Evolutionary conservation across 64 coral and sea anemone genomes (phyloP), one percentile per base, ranked within the genome.

Genomic region (Porites australiensis): DNA sequence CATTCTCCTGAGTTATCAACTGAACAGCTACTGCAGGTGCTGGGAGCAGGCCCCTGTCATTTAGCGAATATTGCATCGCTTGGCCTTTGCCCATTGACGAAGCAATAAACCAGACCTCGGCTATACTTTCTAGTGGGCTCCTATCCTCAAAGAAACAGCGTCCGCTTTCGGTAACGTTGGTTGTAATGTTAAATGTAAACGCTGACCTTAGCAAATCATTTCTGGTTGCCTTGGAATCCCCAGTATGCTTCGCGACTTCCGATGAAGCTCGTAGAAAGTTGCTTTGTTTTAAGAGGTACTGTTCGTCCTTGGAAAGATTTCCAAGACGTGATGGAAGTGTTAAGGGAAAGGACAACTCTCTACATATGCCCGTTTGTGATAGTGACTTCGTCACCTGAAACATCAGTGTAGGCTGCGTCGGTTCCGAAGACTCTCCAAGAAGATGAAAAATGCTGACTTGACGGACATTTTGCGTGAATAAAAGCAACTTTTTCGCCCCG

Each of bases 401-500:
- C 44, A 96, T 51, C 76, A 93, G 74, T 5, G 71, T 58, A 23
- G 91, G 86, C 43, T 86, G 21, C 6, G 65, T 59, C 6, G 79
- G 64, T 86, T 87, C 81, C 49, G 4, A 45, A 16, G 75, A 70
- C 23, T 90, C 86, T 57, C 44, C 60, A 8, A 86, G 44, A 13
- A 96, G 72, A 51, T 93, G 91, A 22, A 72, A 87, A n/a, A 96
- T 77, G 3, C 77, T 87, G 6, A 93, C 91, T 22, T 61, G 65
- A 2, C 49, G 58, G 15, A 96, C 95, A 70, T 96, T 96, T 58
- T 96, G 95, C 3, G 95, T 93, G 81, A 96, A 96, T 13, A 96
- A 58, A 0, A 96, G 65, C 44, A 96, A 72, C 11, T 91, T 90
- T 50, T 87, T 77, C 5, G 95, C 91, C 13, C 95, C 95, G 6